Evolutionary conservation across 64 coral and sea anemone species (phyloP), one percentile per base, ranked within the genome.

Genomic region (Anthopleura sola): DNA sequence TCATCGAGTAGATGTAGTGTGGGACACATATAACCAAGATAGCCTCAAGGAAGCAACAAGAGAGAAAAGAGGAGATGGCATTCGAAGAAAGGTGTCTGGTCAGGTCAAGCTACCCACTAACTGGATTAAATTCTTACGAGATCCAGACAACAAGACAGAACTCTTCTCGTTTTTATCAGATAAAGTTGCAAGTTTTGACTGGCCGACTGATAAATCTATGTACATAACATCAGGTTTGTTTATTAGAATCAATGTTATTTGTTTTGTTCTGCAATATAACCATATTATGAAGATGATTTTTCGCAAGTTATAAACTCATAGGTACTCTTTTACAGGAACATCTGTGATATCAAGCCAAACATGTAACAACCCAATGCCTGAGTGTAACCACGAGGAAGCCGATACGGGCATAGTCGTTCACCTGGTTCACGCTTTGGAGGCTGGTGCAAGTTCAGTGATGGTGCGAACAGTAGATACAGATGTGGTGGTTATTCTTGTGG

Each of bases 221-320:
- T 87, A 91, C 60, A 87, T 87, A 60, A 91, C 90, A 75, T 87
- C 75, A 54, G 90, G 85, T 91, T n/a, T n/a, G n/a, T n/a, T n/a
- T n/a, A n/a, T n/a, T n/a, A n/a, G n/a, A 36, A 36, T 84, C 54
- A 28, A 50, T 26, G 31, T 47, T 17, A 23, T 3, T 12, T n/a
- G n/a, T 37, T 39, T 26, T 26, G 38, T 75, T 75, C 28, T 75
- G n/a, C 29, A 51, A 12, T 3, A n/a, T n/a, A n/a, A n/a, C n/a
- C n/a, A n/a, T n/a, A n/a, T n/a, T n/a, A n/a, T n/a, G n/a, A n/a
- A n/a, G n/a, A n/a, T n/a, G n/a, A n/a, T n/a, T n/a, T n/a, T n/a
- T n/a, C n/a, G n/a, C n/a, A n/a, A n/a, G n/a, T n/a, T n/a, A n/a
- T n/a, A n/a, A n/a, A n/a, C n/a, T n/a, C n/a, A n/a, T n/a, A n/a